Evolutionary conservation across 2,888 invertebrate genomes (phyloP), one percentile per base, ranked within the genome.

Genomic region (Piscicola geometra): DNA sequence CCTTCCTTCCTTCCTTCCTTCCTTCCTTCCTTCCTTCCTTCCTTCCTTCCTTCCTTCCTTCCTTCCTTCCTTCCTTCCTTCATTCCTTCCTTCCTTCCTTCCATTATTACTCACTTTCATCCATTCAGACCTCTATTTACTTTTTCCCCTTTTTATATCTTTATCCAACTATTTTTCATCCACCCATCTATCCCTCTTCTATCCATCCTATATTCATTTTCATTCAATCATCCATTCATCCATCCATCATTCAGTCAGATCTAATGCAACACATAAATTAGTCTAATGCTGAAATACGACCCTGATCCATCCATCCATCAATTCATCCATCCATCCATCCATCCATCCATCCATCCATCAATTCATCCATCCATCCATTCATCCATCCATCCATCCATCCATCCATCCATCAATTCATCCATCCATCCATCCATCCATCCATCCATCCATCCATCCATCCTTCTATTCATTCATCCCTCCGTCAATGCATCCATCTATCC

Each of bases 1-100:
- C 30, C 64, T 64, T 28, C 30, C 64, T 64, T 28, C 30, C 64
- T 64, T 28, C 30, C 64, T 64, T 28, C 30, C 64, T 64, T 28
- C 30, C 64, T 64, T 28, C 30, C 64, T 64, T 28, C 30, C 64
- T 64, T 28, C 30, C 64, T 64, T 28, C 30, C 64, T 64, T 28
- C 30, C 64, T 64, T 28, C 30, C 64, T 64, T 28, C 30, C 64
- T 64, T 28, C 30, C 64, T 64, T 28, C 30, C 64, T 64, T 28
- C 30, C 64, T 64, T 28, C 21, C 21, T 21, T 28, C 30, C 64
- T 9, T 28, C 21, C 30, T 64, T 64, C 30, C 30, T n/a, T 28
- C 30, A 3, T n/a, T 28, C n/a, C n/a, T 28, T 64, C 5, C 21
- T n/a, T 64, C 30, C 30, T n/a, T 64, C 64, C 21, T n/a, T 64